These are phyloP conservation scores for Lithophane leautieri DNA, from an alignment of 2,888 invertebrate genomes.

Conservation along the genomic window DNA sequence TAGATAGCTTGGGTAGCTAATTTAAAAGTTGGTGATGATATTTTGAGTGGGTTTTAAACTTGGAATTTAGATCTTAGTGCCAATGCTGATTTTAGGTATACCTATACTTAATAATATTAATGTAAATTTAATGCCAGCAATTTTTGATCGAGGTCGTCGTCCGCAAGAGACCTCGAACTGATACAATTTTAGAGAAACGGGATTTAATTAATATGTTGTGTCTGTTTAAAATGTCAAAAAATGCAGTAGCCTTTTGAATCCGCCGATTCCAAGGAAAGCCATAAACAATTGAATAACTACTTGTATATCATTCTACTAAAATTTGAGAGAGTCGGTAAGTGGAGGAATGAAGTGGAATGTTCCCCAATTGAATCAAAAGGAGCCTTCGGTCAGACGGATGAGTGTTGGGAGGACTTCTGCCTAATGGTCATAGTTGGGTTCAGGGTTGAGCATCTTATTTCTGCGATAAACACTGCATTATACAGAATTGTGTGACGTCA, in stretches of 20 bases:
- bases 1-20: neutral
- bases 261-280: neutral
- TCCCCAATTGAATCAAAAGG: neutral
- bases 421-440: neutral
- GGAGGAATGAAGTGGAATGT: neutral
- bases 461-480: neutral
- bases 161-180: slow-evolving; percentile 36
- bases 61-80: neutral
- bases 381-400: neutral
- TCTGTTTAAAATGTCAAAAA: slow-evolving; percentile 15
- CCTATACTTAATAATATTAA: slow-evolving; percentile 20
- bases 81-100: slow-evolving; percentile 12
- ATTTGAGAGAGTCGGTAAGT: neutral
- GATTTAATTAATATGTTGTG: slow-evolving; percentile 8
- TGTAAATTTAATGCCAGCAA: slow-evolving; percentile 42
- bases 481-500: slow-evolving; percentile 5
- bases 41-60: neutral
- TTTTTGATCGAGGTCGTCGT: slow-evolving; percentile 42
- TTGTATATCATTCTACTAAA: neutral
- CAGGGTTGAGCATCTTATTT: slow-evolving; percentile 7
- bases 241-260: neutral
- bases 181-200: slow-evolving; percentile 19
- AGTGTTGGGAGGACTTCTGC: neutral
- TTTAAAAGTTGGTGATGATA: neutral
- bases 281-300: neutral